Percentiles rank a stretch among this genome's conserved stretches.
phyloP scores from a whole-genome alignment of 2,797 vertebrate genomes.

The Meriones psammophilus region DNA sequence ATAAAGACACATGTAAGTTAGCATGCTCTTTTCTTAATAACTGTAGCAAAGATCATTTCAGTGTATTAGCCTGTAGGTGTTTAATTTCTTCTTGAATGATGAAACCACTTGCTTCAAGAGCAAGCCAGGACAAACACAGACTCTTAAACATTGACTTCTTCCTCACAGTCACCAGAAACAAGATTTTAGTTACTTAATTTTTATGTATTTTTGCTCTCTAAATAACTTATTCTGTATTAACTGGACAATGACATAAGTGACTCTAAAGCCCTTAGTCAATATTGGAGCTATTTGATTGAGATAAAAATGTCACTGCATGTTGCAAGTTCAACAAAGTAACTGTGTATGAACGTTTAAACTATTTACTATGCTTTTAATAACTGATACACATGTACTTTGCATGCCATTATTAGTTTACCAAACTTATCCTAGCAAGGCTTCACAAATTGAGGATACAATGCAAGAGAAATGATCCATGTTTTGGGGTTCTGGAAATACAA shows the following conservation, averaged over 20 bases:
- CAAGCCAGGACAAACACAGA: background rate
- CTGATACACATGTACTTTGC: rapidly evolving
- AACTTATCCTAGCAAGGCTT: background rate
- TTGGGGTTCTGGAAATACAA: background rate
- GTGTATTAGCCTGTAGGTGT: rapidly evolving
- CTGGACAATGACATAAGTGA: background rate
- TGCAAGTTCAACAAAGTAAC: background rate
- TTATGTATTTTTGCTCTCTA: background rate
- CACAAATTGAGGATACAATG: background rate
- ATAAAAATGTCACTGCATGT: background rate
- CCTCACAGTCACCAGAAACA: background rate
- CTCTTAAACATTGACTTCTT: background rate
- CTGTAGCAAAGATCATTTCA: background rate
- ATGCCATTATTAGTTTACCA: background rate
- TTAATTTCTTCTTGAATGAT: background rate
- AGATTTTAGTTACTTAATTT: background rate
- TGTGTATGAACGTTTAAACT: background rate
- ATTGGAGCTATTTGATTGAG: background rate
- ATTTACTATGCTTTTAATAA: background rate
- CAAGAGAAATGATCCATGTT: background rate
- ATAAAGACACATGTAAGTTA: background rate
- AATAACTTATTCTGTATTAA: background rate
- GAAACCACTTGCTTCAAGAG: background rate
- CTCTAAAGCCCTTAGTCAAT: background rate
- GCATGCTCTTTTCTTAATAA: background rate